Evolutionary conservation across 2,113 vertebrate species (phyloP).

Genomic region (Atrichornis clamosus): DNA sequence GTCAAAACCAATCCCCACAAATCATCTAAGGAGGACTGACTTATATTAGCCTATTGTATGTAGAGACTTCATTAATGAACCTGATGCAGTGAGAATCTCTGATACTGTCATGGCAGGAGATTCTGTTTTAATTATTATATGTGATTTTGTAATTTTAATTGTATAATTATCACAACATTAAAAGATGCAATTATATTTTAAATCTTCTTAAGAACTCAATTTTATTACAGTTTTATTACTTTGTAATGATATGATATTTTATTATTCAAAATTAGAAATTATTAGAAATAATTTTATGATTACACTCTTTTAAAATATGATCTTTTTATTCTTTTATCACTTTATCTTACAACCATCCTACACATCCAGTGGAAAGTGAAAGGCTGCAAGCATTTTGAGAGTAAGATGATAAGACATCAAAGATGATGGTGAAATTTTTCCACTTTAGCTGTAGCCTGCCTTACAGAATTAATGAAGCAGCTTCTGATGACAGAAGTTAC

Average conservation of each 20-base stretch:
- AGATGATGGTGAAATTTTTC: neutral
- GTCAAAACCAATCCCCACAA: neutral
- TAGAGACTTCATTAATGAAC: neutral
- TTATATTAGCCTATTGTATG: neutral
- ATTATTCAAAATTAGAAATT: constrained; percentile 59
- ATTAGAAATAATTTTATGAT: constrained; percentile 63
- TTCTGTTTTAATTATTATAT: constrained; percentile 44
- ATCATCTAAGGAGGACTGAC: neutral
- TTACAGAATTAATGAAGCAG: constrained; percentile 28
- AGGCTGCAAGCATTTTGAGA: neutral
- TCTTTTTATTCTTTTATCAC: constrained; percentile 39
- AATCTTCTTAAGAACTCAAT: constrained; percentile 61
- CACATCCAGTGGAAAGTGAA: neutral
- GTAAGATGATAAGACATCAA: neutral
- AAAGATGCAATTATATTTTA: constrained; percentile 64
- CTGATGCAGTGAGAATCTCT: neutral
- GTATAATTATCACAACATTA: constrained; percentile 57
- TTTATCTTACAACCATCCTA: neutral
- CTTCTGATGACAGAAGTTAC: constrained; percentile 12
- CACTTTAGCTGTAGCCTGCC: neutral
- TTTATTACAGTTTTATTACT: constrained; percentile 74
- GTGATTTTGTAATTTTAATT: constrained; percentile 64
- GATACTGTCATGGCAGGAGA: neutral
- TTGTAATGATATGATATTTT: constrained; percentile 67
- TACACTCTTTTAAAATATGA: constrained; percentile 24